A percentile compares a stretch with the other conserved stretches of the same genome.
Conservation (phyloP, 1,140 invertebrate genomes). For the Drosophila tani region DNA sequence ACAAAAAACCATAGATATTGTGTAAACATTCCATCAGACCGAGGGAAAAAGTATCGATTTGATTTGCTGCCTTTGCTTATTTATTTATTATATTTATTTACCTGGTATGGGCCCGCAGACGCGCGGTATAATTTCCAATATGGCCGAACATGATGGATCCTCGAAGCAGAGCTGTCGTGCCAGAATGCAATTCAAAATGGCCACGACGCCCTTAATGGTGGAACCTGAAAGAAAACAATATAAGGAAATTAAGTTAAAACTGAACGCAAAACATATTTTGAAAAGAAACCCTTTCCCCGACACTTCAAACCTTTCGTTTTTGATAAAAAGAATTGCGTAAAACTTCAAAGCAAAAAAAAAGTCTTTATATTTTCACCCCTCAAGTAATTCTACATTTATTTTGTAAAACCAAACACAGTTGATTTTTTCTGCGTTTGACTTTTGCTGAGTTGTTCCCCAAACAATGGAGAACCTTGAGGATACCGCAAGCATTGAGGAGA, state of each 20-base stretch:
- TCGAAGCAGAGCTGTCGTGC: constrained; percentile 94
- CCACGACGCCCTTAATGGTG: constrained; percentile 90
- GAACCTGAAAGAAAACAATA: constrained; percentile 87
- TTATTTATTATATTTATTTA: constrained; percentile 85
- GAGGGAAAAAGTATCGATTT: constrained; percentile 25
- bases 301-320: too few species aligned
- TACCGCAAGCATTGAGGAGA: constrained; percentile 31
- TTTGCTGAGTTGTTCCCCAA: background rate
- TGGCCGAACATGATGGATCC: constrained; percentile 94
- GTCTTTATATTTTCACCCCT: background rate
- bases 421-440: background rate
- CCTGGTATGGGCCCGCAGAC: constrained; percentile 95
- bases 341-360: background rate
- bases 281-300: background rate
- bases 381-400: background rate
- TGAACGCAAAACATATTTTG: background rate
- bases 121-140: constrained; percentile 94
- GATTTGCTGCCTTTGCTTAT: constrained; percentile 10
- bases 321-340: background rate
- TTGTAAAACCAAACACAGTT: background rate
- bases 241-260: background rate
- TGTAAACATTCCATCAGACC: constrained; percentile 25
- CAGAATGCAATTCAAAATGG: constrained; percentile 93
- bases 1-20: constrained; percentile 44
- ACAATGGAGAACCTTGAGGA: constrained; percentile 46